Base-by-base conservation (phyloP, 37 sponge, comb jelly and placozoan species). In the Halisarca cf. caerulea region DNA sequence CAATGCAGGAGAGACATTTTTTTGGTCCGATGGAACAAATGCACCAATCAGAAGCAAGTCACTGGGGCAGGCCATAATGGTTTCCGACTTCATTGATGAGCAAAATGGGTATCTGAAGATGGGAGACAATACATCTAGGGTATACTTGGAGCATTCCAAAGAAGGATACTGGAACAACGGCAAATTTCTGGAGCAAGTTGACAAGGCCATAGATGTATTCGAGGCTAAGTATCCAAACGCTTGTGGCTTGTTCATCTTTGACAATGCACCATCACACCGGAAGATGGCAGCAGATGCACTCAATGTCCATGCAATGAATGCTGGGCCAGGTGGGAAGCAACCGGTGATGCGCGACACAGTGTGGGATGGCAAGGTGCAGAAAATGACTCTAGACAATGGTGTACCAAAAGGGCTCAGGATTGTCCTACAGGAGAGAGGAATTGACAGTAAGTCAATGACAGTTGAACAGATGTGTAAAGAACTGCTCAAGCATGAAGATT, bases 311-410 rank as follows among this genome's bases (percentile, higher is more conserved):
- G 58, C 35, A 71, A 91, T 88, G 88, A 91, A 91, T 75, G 85
- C 88, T 25, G 21, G 55, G 9, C 82, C 78, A 20, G 92, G 92
- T 14, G 92, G 92, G 17, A 74, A 84, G 39, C 89, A 88, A 41
- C 85, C 92, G 35, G 55, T 42, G 70, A 88, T 84, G 81, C 34
- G 78, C 17, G 82, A 84, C 53, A 88, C 92, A 40, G 37, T 59
- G 5, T 91, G 32, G 38, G 38, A 84, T 30, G 92, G 85, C 4
- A 20, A 83, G 30, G 58, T 60, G 32, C 69, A 64, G 44, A 2
- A 32, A 6, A 79, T 85, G 64, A 21, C 60, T 14, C 58, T n/a
- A n/a, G 30, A 28, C 2, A 33, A 55, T 79, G 86, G 86, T 1
- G 1, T 2, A 30, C 79, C 79, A 28, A 77, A 85, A 37, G 66